Base-by-base conservation (phyloP, 1,140 invertebrate genomes). In the Leptinotarsa lineolata region DNA sequence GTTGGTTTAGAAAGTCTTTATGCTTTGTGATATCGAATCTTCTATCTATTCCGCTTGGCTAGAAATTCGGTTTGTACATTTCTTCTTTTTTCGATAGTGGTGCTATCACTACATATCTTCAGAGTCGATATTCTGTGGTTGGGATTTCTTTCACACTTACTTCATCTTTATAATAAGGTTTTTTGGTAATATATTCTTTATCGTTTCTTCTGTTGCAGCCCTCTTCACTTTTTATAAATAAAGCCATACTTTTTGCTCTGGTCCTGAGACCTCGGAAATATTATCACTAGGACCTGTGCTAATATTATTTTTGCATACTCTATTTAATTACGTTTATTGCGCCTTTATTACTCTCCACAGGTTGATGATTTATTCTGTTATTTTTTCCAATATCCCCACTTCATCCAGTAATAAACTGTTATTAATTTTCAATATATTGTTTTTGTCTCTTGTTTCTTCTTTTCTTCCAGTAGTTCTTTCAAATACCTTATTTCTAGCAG, bases 301-400 rank as follows among this genome's bases (percentile, higher is more conserved):
- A 73, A 67, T 73, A 68, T 73, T 73, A 21, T 73, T 68, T 73
- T 73, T 69, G 64, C 58, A 69, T 64, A 73, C 72, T 63, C 72
- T 73, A 73, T 64, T 58, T 58, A 15, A n/a, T 54, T 54, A 54
- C 48, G 48, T 54, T 54, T 54, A 12, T 58, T 58, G 48, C 48
- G 48, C 3, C 48, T 58, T 58, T 22, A 22, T 22, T 22, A 22
- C 2, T 22, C 21, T 22, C 21, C 21, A 22, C 21, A 22, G 21
- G 21, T 22, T 22, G 48, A 58, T 58, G 1, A 58, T 58, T 58
- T 54, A 54, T 54, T 58, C 48, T 58, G 48, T 58, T 15, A 58
- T 58, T 18, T 58, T 58, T 58, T 58, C 48, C 48, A 58, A 58
- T 58, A 58, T 15, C 48, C 2, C 48, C n/a, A 58, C 48, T 58